Evolutionary conservation across 1,140 invertebrate species (phyloP).

Genomic region (Meteorus sp.): DNA sequence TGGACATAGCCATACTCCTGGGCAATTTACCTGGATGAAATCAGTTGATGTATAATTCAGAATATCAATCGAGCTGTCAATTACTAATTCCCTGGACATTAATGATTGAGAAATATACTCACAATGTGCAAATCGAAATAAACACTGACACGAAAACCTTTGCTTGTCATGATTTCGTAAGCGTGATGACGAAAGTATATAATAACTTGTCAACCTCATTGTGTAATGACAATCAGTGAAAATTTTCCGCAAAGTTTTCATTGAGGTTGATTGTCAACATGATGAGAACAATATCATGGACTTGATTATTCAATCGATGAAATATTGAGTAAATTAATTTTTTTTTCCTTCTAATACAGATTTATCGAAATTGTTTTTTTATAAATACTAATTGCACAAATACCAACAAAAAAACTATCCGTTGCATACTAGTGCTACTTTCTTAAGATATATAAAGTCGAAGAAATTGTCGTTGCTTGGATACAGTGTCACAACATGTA

Average conservation of each 20-base stretch:
- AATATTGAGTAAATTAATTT: too few species aligned
- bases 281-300: too few species aligned
- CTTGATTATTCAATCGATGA: too few species aligned
- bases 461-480: constrained; percentile 36
- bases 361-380: too few species aligned
- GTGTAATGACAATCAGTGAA: neutral
- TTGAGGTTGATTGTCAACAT: neutral
- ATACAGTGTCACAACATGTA: constrained; percentile 37
- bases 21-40: constrained; percentile 68
- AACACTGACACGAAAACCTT: constrained; percentile 52
- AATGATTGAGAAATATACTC: constrained; percentile 30
- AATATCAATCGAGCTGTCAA: neutral
- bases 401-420: constrained; percentile 5
- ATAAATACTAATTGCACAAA: too few species aligned
- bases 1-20: constrained; percentile 74
- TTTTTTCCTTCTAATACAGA: too few species aligned
- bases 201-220: constrained; percentile 6
- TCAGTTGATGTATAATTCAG: neutral
- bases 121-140: constrained; percentile 54
- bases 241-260: neutral
- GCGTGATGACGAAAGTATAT: neutral
- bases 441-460: constrained; percentile 9
- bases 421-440: neutral
- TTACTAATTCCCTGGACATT: too few species aligned
- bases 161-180: constrained; percentile 43